Evolutionary conservation across 2,113 vertebrate genomes (phyloP).

Genomic region (Cebus imitator): DNA sequence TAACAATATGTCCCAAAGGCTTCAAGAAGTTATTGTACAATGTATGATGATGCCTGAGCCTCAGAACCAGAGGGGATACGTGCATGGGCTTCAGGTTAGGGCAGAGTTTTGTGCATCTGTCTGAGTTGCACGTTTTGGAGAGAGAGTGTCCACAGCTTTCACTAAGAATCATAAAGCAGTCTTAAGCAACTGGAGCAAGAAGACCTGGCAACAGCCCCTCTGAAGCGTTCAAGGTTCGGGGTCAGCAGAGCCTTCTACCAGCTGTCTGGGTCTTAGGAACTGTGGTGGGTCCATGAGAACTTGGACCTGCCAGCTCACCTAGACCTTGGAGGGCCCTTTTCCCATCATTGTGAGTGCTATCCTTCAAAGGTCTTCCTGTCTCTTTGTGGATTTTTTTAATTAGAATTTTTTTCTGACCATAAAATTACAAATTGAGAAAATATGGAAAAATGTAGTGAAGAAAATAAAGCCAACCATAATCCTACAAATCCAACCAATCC

Average conservation of each 20-base stretch:
- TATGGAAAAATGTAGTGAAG: background rate
- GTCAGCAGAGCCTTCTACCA: fast-evolving
- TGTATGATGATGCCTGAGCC: background rate
- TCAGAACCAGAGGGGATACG: background rate
- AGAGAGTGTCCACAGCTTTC: background rate
- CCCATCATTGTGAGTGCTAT: background rate
- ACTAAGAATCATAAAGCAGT: background rate
- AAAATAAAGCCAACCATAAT: background rate
- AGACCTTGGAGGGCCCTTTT: background rate
- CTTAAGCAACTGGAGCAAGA: background rate
- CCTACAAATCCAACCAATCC: background rate
- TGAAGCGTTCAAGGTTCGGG: background rate
- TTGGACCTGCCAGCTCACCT: background rate
- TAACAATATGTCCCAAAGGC: background rate
- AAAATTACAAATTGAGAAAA: background rate
- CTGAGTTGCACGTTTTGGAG: background rate
- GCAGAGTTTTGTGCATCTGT: background rate
- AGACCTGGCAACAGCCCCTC: background rate
- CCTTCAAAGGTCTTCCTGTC: background rate
- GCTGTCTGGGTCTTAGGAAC: fast-evolving
- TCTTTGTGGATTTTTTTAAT: background rate
- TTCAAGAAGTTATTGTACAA: background rate
- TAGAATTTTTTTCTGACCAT: background rate
- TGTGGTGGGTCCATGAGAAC: fast-evolving
- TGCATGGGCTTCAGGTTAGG: background rate